phyloP scores from a whole-genome alignment of 2,888 invertebrate species.

The Phaedon cochleariae region DNA sequence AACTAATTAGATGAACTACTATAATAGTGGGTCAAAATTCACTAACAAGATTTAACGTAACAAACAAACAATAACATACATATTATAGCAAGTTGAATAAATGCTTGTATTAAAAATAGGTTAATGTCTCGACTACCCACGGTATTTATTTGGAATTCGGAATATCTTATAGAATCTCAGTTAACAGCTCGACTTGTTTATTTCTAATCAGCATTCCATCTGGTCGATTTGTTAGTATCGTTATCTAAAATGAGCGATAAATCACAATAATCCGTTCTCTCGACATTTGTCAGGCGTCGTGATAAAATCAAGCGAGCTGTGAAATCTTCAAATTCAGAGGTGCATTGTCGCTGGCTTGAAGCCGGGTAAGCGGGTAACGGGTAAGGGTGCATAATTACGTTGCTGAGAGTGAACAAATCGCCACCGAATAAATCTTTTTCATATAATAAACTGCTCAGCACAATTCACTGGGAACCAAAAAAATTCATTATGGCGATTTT shows the following conservation, averaged over 20 bases:
- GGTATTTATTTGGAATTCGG: too few species aligned
- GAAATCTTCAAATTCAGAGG: neutral
- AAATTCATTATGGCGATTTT: too few species aligned
- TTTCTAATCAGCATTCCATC: neutral
- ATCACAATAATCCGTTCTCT: neutral
- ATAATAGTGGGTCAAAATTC: too few species aligned
- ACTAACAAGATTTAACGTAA: too few species aligned
- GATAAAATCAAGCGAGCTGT: neutral
- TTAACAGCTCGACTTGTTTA: neutral
- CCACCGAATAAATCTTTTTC: neutral
- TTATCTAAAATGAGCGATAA: neutral
- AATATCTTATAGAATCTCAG: neutral
- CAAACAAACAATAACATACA: too few species aligned
- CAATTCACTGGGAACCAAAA: too few species aligned
- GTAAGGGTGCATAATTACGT: neutral
- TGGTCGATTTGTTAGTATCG: neutral
- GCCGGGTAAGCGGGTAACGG: neutral
- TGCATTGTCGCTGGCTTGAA: neutral
- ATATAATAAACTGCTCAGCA: too few species aligned
- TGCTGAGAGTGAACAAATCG: neutral
- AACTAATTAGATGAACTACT: too few species aligned
- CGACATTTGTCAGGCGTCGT: neutral
- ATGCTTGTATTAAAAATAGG: too few species aligned
- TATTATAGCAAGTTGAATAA: too few species aligned
- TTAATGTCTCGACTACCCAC: too few species aligned